phyloP scores from a whole-genome alignment of 2,113 vertebrate species.

The Ptilonorhynchus violaceus region DNA sequence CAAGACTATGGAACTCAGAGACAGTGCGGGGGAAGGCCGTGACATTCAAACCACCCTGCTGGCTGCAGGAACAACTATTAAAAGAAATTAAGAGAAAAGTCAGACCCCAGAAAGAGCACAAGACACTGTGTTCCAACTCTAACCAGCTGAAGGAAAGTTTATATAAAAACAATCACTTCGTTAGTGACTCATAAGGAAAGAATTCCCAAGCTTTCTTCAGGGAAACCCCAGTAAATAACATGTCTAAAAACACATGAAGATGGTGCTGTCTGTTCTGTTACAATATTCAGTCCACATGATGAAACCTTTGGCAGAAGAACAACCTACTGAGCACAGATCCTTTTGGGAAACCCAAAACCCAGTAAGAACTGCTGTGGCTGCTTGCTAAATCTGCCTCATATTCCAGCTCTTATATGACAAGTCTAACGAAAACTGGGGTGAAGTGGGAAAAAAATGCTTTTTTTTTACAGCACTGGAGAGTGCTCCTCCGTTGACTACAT shows the following conservation, averaged over 20 bases:
- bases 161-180: conserved; percentile 74
- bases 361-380: conserved; percentile 28
- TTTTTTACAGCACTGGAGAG: background rate
- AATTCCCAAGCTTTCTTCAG: conserved; percentile 76
- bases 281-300: conserved; percentile 48
- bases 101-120: conserved; percentile 42
- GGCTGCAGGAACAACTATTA: conserved; percentile 35
- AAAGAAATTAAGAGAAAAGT: conserved; percentile 57
- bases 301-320: conserved; percentile 58
- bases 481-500: background rate
- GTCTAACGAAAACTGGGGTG: conserved; percentile 36
- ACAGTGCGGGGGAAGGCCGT: background rate
- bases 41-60: background rate
- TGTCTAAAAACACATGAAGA: conserved; percentile 67
- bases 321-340: conserved; percentile 36
- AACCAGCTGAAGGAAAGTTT: conserved; percentile 78
- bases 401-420: background rate
- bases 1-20: background rate
- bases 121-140: conserved; percentile 66
- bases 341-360: conserved; percentile 57
- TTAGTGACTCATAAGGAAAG: conserved; percentile 76
- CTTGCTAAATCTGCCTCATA: background rate
- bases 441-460: conserved; percentile 18
- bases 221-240: conserved; percentile 80
- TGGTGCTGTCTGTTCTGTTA: conserved; percentile 62